Conservation (phyloP, 2,888 invertebrate genomes). For the Thelaira solivaga region DNA sequence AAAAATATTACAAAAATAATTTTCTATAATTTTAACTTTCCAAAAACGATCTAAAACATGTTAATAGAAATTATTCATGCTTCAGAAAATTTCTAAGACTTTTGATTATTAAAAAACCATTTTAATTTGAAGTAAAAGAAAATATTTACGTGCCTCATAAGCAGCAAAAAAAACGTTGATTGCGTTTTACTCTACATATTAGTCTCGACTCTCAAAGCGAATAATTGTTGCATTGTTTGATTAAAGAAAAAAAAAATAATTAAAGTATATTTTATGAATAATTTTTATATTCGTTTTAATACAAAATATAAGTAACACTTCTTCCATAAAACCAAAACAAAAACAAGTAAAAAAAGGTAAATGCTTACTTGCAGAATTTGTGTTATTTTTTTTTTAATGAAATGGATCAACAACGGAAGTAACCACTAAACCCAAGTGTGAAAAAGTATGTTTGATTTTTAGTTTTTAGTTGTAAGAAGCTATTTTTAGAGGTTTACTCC, state of each 20-base stretch:
- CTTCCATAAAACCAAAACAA: neutral
- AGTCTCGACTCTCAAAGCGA: too few relatives aligned
- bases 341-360: too few relatives aligned
- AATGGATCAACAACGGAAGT: conserved; percentile 38
- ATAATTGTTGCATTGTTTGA: too few relatives aligned
- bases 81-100: conserved; percentile 3
- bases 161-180: neutral
- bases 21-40: conserved; percentile 4
- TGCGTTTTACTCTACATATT: neutral
- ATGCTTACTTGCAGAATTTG: too few relatives aligned
- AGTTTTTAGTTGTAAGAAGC: too few relatives aligned
- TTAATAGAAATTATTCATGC: conserved; percentile 10
- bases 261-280: neutral
- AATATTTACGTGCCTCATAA: neutral
- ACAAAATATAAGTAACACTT: neutral
- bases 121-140: neutral
- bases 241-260: neutral
- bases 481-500: too few relatives aligned
- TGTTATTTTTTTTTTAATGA: too few relatives aligned
- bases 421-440: conserved; percentile 32
- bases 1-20: too few relatives aligned
- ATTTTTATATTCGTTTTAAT: conserved; percentile 13
- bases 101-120: neutral
- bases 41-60: neutral
- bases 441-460: neutral